A percentile compares a stretch with the other conserved stretches of the same genome.
phyloP scores from a whole-genome alignment of 1,140 invertebrate genomes.

The Megalopta genalis region DNA sequence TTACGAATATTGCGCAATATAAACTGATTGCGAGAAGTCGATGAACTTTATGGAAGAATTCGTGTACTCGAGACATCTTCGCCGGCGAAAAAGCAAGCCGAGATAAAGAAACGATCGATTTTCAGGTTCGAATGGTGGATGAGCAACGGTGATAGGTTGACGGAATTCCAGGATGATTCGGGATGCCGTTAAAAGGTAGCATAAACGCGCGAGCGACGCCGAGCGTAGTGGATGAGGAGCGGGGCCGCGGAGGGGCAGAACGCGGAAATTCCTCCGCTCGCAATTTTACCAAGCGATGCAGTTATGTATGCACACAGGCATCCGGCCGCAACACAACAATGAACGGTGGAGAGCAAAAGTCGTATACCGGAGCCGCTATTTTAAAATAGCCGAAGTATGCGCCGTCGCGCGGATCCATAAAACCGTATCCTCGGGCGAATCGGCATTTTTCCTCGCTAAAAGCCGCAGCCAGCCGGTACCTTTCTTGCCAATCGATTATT shows the following conservation, averaged over 20 bases:
- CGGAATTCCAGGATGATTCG: conserved; percentile 42
- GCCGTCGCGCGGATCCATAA: conserved; percentile 8
- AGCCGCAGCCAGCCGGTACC: neutral
- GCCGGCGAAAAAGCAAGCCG: too few relatives aligned
- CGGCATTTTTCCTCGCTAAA: conserved; percentile 20
- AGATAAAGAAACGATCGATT: conserved; percentile 17
- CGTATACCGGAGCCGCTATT: conserved; percentile 22
- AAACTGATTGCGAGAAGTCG: too few relatives aligned
- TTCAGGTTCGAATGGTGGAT: neutral
- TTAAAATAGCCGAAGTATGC: conserved; percentile 34
- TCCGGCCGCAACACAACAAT: conserved; percentile 24
- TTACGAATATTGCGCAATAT: too few relatives aligned
- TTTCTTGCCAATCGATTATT: conserved; percentile 16
- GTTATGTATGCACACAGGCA: conserved; percentile 35
- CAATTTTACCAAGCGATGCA: conserved; percentile 47
- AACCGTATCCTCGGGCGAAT: conserved; percentile 24
- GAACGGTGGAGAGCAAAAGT: conserved; percentile 32
- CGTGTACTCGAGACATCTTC: too few relatives aligned
- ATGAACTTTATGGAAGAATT: too few relatives aligned
- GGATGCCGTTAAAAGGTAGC: conserved; percentile 45
- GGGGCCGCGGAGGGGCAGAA: neutral
- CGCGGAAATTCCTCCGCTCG: conserved; percentile 29
- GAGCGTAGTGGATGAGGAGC: neutral
- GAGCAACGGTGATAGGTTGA: conserved; percentile 44
- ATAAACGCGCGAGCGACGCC: conserved; percentile 2